Conservation (phyloP, 2,113 vertebrate genomes). For the Zapus hudsonius region DNA sequence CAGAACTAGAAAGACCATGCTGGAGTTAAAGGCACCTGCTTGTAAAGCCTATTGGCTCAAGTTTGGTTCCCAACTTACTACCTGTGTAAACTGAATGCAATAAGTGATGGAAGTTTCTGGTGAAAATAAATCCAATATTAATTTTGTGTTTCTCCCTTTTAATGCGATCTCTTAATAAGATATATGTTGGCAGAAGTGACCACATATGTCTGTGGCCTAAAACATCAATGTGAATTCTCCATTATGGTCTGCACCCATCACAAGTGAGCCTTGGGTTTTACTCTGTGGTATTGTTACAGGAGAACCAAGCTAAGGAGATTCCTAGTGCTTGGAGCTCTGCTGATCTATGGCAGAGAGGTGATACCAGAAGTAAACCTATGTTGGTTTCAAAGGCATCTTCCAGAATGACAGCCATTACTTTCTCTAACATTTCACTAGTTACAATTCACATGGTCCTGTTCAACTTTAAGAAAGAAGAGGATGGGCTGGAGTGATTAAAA, state of each 20-base stretch:
- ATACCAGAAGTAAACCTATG: not conserved
- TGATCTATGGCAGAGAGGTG: not conserved
- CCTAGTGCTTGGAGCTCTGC: too few relatives aligned
- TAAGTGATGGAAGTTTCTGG: too few relatives aligned
- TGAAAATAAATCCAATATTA: not conserved
- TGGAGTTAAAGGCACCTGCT: too few relatives aligned
- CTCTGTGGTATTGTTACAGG: not conserved
- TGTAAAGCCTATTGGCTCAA: too few relatives aligned
- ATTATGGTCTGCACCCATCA: not conserved
- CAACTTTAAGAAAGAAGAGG: not conserved
- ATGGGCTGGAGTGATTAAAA: too few relatives aligned
- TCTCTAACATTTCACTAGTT: not conserved
- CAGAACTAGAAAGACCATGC: too few relatives aligned
- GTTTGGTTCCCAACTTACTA: too few relatives aligned
- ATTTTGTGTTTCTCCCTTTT: not conserved
- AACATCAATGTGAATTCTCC: not conserved
- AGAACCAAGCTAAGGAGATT: not conserved
- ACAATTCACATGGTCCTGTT: not conserved
- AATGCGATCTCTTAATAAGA: not conserved
- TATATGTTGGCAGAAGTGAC: not conserved
- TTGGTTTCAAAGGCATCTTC: not conserved
- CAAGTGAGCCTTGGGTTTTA: not conserved
- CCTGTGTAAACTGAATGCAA: too few relatives aligned
- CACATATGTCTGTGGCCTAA: not conserved
- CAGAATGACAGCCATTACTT: not conserved